Conservation (phyloP, 2,113 vertebrate species). For the Syngnathus scovelli region DNA sequence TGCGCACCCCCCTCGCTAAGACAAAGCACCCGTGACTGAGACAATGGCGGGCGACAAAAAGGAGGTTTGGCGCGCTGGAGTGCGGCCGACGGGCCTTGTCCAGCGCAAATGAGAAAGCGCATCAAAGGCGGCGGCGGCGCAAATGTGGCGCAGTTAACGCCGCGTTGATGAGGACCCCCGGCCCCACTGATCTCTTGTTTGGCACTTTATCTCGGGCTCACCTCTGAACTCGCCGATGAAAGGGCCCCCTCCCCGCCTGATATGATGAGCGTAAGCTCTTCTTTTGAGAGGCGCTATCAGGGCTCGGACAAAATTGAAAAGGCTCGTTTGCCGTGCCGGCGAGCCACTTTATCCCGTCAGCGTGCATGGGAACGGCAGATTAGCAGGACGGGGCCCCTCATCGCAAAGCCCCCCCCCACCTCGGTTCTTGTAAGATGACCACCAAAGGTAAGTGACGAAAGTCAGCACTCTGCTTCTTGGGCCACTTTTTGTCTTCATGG, state of each 20-base stretch:
- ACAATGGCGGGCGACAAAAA: conserved; percentile 84
- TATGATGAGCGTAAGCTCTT: conserved; percentile 85
- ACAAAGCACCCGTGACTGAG: conserved; percentile 98
- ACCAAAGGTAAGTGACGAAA: conserved; percentile 72
- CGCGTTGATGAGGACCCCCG: conserved; percentile 68
- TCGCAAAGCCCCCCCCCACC: background rate
- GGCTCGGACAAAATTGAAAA: conserved; percentile 82
- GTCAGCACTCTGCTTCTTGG: conserved; percentile 13
- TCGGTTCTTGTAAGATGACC: conserved; percentile 68
- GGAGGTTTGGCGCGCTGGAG: conserved; percentile 74
- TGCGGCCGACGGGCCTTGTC: conserved; percentile 59
- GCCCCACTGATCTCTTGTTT: conserved; percentile 93
- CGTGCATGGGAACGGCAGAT: conserved; percentile 94
- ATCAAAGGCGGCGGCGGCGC: conserved; percentile 77
- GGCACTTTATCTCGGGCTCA: conserved; percentile 92
- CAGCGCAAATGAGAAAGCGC: conserved; percentile 61
- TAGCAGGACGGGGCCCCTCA: conserved; percentile 70
- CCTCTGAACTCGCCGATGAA: conserved; percentile 89
- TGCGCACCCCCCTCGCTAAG: conserved; percentile 81
- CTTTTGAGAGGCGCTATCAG: conserved; percentile 87
- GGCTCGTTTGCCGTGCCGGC: conserved; percentile 82
- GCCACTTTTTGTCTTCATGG: background rate
- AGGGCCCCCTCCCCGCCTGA: conserved; percentile 83
- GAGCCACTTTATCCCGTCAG: conserved; percentile 85
- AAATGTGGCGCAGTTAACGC: conserved; percentile 62